Base-by-base conservation (phyloP, 2,113 vertebrate species). In the Excalfactoria chinensis region DNA sequence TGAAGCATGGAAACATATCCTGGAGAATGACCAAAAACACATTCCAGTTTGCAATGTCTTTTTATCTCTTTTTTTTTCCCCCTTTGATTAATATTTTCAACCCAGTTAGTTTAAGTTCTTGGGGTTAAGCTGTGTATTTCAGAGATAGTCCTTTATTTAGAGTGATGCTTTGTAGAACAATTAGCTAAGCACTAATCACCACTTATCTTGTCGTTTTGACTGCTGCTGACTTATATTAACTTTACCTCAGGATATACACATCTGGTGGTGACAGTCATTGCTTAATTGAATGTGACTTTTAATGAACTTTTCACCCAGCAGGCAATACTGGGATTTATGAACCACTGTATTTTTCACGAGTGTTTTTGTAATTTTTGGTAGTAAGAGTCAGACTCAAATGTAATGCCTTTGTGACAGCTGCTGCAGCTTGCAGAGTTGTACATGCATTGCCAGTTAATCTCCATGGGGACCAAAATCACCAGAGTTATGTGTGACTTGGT, bases 251-350 rank as follows among this genome's bases (percentile, higher is more conserved):
- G 91, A 90, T 49, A 93, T 35, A 62, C 35, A 84, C 75, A 88
- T 92, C 91, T 96, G 91, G 46, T 0, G 0, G 34, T 94, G 84
- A 79, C 77, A 90, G 72, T 73, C 13, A 74, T 44, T 96, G 87
- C 55, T 83, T 92, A 95, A 95, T 91, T 75, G 84, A 91, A 85
- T 92, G 83, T 87, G 93, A 93, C 89, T 96, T 95, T 64, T 81
- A 76, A 88, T 85, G 91, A 94, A 92, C 59, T 93, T 89, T 95
- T 86, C 75, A 79, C 82, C 70, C 51, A 91, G 37, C 14, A 93
- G 62, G 51, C 87, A 87, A 41, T 70, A 51, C 80, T 49, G 48
- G 44, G 40, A 46, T 80, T 93, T 75, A 68, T 69, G 32, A 89
- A 71, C 86, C 89, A 66, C 69, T 68, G 17, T 13, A 66, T 89